Percentiles rank a stretch among this genome's conserved stretches.
Conservation (phyloP, 1,140 invertebrate species). For the Anthonomus grandis region DNA sequence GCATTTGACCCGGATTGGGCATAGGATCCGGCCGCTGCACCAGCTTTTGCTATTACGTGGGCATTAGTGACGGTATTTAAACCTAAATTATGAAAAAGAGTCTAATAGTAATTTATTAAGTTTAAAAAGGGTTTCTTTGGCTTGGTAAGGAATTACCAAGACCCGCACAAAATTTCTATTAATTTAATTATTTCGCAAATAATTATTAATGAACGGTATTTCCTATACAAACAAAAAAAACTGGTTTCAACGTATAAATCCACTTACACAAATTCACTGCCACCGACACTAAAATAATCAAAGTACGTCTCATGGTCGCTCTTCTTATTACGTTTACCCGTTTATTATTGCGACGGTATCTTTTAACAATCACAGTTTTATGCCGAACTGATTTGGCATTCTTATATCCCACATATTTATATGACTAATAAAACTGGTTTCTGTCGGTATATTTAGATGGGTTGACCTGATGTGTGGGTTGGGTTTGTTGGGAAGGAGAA, state of each 20-base stretch:
- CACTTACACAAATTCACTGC: not conserved
- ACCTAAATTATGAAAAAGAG: not conserved
- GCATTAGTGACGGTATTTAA: not conserved
- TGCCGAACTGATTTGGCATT: not conserved
- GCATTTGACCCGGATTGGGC: too few species aligned
- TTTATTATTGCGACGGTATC: not conserved
- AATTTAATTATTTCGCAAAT: too few species aligned
- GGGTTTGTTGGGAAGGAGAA: too few species aligned
- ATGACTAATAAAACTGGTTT: not conserved
- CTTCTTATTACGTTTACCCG: not conserved
- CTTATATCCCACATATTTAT: not conserved
- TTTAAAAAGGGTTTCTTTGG: not conserved
- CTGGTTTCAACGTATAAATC: conserved; percentile 2
- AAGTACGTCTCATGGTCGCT: not conserved
- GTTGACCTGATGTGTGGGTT: too few species aligned
- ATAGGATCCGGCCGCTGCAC: not conserved
- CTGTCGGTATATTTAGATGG: too few species aligned
- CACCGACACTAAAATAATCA: not conserved
- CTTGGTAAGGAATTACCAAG: not conserved
- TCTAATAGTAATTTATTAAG: not conserved
- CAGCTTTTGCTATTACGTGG: not conserved
- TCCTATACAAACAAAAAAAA: conserved; percentile 2
- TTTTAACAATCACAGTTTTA: not conserved
- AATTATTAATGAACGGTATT: too few species aligned
- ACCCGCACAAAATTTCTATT: too few species aligned